Evolutionary conservation across 2,113 vertebrate species (phyloP).

Genomic region (Gavialis gangeticus): DNA sequence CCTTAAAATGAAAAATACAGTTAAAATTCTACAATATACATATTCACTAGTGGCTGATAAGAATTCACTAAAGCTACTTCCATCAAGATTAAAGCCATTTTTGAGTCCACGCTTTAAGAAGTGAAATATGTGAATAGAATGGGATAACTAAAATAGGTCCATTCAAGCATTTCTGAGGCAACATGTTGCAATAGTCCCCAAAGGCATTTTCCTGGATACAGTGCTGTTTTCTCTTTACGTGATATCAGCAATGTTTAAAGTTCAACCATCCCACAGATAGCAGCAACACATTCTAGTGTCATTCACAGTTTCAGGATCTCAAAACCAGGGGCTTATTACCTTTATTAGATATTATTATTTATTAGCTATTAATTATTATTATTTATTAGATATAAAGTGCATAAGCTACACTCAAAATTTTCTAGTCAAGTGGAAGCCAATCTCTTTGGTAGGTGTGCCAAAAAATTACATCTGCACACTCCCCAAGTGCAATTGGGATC

Average conservation of each 20-base stretch:
- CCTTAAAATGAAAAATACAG: conserved; percentile 39
- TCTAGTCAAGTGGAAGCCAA: not conserved
- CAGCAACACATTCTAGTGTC: conserved; percentile 1
- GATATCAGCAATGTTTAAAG: conserved; percentile 21
- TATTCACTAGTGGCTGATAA: not conserved
- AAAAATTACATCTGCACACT: too few relatives aligned
- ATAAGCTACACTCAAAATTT: not conserved
- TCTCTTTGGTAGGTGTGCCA: too few relatives aligned
- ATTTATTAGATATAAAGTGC: conserved; percentile 15
- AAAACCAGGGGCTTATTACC: conserved; percentile 42
- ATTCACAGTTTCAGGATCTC: conserved; percentile 41
- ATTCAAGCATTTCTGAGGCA: conserved; percentile 52
- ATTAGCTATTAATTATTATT: too few relatives aligned
- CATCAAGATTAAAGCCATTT: not conserved
- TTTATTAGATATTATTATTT: too few relatives aligned
- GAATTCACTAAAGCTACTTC: not conserved
- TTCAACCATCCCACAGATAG: not conserved
- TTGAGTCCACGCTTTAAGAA: conserved; percentile 30
- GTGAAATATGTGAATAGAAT: conserved; percentile 26
- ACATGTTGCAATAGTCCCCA: conserved; percentile 8
- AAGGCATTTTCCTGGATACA: not conserved
- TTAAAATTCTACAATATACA: conserved; percentile 24
- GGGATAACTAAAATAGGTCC: conserved; percentile 17
- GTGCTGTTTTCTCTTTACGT: not conserved
- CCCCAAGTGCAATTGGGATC: too few relatives aligned